Evolutionary conservation across 1,140 invertebrate genomes (phyloP).

Genomic region (Probaryconus sp.): DNA sequence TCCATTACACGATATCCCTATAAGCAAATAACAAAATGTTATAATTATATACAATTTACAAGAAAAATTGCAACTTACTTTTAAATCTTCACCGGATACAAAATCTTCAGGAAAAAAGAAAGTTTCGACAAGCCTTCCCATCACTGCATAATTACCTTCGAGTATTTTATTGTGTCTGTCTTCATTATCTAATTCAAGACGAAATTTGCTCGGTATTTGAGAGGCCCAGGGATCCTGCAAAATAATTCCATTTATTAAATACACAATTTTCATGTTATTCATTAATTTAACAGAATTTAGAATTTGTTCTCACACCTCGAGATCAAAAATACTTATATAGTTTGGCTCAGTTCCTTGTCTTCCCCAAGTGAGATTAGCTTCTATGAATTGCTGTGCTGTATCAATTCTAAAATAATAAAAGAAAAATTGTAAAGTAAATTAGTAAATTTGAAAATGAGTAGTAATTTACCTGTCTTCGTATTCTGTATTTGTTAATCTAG

Average conservation of each 20-base stretch:
- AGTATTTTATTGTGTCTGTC: conserved; percentile 40
- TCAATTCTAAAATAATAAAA: conserved; percentile 66
- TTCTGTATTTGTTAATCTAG: conserved; percentile 65
- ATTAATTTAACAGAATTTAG: background rate
- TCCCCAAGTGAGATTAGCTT: conserved; percentile 70
- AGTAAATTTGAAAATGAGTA: background rate
- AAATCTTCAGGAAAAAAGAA: conserved; percentile 66
- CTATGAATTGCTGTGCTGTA: conserved; percentile 66
- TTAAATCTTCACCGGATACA: conserved; percentile 49
- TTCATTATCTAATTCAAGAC: conserved; percentile 1
- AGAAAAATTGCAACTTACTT: conserved; percentile 50
- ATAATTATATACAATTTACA: background rate
- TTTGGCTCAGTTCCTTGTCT: conserved; percentile 48
- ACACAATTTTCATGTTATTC: background rate
- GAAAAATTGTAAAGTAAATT: background rate
- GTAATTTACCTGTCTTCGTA: conserved; percentile 66
- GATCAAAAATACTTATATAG: conserved; percentile 64
- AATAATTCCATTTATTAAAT: conserved; percentile 2
- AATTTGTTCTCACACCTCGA: conserved; percentile 50
- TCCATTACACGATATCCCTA: conserved; percentile 69
- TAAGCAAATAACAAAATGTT: conserved; percentile 5
- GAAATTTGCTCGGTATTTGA: conserved; percentile 56
- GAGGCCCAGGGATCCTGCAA: conserved; percentile 59
- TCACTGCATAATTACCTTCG: conserved; percentile 60
- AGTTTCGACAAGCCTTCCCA: conserved; percentile 58